phyloP scores from a whole-genome alignment of 2,888 invertebrate species.

The Apodemia duryi region DNA sequence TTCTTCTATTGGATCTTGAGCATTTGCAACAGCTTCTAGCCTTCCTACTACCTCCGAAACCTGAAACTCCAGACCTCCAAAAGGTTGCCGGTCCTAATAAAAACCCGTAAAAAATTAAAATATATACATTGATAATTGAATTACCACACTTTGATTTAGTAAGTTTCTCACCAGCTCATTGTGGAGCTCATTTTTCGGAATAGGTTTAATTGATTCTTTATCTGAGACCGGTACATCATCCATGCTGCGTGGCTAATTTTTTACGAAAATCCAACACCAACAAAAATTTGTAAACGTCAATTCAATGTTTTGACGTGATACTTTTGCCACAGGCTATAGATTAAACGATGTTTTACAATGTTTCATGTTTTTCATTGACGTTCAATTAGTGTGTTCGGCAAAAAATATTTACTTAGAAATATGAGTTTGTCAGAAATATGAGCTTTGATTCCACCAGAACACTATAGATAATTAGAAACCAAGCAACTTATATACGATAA shows the following conservation, averaged over 20 bases:
- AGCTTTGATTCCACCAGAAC: too few species aligned
- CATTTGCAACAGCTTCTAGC: conserved; percentile 82
- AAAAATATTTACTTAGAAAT: too few species aligned
- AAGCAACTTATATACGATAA: too few species aligned
- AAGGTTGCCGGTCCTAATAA: conserved; percentile 80
- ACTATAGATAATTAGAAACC: too few species aligned
- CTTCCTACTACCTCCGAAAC: conserved; percentile 86
- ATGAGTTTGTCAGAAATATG: too few species aligned
- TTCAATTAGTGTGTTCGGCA: too few species aligned
- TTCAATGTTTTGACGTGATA: conserved; percentile 62
- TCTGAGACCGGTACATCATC: conserved; percentile 65
- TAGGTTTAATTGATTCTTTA: conserved; percentile 53
- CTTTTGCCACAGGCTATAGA: background rate
- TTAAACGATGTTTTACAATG: too few species aligned
- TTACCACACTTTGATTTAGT: conserved; percentile 19
- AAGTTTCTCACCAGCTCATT: conserved; percentile 51
- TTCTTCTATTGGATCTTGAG: conserved; percentile 59
- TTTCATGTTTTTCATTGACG: too few species aligned
- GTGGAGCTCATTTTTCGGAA: conserved; percentile 45
- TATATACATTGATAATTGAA: conserved; percentile 26
- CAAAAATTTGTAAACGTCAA: conserved; percentile 76
- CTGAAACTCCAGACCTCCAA: conserved; percentile 84
- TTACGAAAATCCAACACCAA: conserved; percentile 55
- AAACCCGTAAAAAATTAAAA: conserved; percentile 36
- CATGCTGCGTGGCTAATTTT: conserved; percentile 72